These are phyloP conservation scores for Acleris cristana DNA, from an alignment of 2,888 invertebrate species.

Conservation along the genomic window DNA sequence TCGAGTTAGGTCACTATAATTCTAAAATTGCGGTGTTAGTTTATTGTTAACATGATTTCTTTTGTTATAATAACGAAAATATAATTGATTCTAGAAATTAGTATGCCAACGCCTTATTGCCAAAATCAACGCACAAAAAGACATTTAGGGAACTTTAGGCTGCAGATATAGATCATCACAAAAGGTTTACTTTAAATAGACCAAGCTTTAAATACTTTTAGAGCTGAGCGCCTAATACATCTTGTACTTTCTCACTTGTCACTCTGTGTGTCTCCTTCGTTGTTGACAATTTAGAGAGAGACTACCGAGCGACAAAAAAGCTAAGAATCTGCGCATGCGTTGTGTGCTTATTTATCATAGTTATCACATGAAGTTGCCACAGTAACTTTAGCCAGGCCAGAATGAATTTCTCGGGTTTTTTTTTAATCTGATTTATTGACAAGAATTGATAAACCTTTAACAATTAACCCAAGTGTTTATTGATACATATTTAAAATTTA, in stretches of 20 bases:
- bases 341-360: too few species aligned
- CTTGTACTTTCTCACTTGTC: too few species aligned
- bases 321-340: too few species aligned
- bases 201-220: slow-evolving; percentile 8
- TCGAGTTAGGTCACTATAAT: too few species aligned
- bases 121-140: slow-evolving; percentile 54
- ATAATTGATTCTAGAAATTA: slow-evolving; percentile 29
- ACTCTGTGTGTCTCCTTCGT: too few species aligned
- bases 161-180: slow-evolving; percentile 21
- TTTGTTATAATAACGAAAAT: slow-evolving; percentile 9
- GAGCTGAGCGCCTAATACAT: neutral
- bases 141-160: slow-evolving; percentile 17
- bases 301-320: too few species aligned
- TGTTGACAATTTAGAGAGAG: too few species aligned
- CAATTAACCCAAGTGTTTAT: too few species aligned
- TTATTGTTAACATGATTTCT: neutral
- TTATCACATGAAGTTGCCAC: too few species aligned
- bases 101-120: slow-evolving; percentile 57
- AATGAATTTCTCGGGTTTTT: too few species aligned
- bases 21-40: neutral
- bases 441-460: neutral
- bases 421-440: neutral
- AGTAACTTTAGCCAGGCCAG: too few species aligned
- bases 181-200: slow-evolving; percentile 19
- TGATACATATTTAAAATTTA: too few species aligned